Evolutionary conservation across 23 tunicate genomes (phyloP).

Genomic region (Diplosoma virens): DNA sequence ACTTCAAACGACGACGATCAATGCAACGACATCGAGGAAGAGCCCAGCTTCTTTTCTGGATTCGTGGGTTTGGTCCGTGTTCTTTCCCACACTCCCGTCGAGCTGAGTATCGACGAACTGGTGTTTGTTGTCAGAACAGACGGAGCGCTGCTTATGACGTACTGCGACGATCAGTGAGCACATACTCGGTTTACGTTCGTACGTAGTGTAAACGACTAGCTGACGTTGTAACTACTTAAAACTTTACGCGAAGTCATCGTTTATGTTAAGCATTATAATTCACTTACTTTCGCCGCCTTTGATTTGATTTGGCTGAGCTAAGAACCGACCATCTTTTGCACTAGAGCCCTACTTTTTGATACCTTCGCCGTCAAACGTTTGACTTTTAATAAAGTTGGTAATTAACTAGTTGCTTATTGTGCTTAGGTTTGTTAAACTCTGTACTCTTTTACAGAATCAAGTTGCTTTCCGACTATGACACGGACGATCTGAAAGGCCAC

Average conservation of each 20-base stretch:
- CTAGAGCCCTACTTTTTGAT: too few relatives aligned
- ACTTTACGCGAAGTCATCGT: too few relatives aligned
- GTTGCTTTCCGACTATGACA: slow-evolving; percentile 29
- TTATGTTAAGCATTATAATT: too few relatives aligned
- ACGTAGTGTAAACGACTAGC: too few relatives aligned
- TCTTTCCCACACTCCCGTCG: slow-evolving; percentile 45
- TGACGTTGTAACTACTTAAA: too few relatives aligned
- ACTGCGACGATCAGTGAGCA: slow-evolving; percentile 59
- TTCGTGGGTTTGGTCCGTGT: slow-evolving; percentile 39
- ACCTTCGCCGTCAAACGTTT: too few relatives aligned
- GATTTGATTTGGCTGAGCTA: background rate
- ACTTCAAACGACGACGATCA: slow-evolving; percentile 23
- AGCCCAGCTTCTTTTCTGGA: slow-evolving; percentile 28
- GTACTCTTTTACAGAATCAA: slow-evolving; percentile 37
- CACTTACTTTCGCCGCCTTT: background rate
- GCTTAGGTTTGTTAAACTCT: too few relatives aligned
- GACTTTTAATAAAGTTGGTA: too few relatives aligned
- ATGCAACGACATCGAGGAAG: background rate
- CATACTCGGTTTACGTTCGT: background rate
- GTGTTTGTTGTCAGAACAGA: slow-evolving; percentile 49
- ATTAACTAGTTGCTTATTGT: too few relatives aligned
- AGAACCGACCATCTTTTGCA: background rate
- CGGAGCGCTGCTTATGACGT: slow-evolving; percentile 46
- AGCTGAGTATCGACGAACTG: slow-evolving; percentile 27
- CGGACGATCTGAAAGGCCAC: slow-evolving; percentile 46